Base-by-base conservation (phyloP, 53 echinoderm and acorn worm genomes). In the Temnopleurus reevesii region DNA sequence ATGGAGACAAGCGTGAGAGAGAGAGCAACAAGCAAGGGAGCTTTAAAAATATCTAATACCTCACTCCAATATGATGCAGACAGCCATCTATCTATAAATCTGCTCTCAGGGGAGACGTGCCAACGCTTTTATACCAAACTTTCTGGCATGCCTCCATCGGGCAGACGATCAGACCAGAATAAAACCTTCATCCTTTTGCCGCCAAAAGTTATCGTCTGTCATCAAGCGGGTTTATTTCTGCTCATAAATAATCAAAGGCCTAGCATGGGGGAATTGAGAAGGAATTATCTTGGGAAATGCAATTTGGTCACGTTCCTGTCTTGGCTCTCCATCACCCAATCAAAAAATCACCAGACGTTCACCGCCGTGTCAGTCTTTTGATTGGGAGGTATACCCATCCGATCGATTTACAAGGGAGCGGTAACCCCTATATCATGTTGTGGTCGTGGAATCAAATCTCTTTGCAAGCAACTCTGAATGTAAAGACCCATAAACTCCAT, bases 201-300 rank as follows among this genome's bases (percentile, higher is more conserved):
- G 79, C 79, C 83, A 83, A 83, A 82, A 83, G 83, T 55, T 55
- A 33, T 56, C 35, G 61, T 59, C 85, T 85, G 85, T 85, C 85
- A 85, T 60, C 85, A 21, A 9, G 59, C 17, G 21, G 59, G 61
- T 59, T 59, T 55, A 55, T 55, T 35, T 83, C 55, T 55, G 83
- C 6, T 83, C 83, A 43, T 85, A 60, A 59, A 85, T 59, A 85
- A 61, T 59, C 44, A 46, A 23, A 60, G 85, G 85, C 59, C 45
- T 60, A 59, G 85, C 60, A 85, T 61, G 63, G 85, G 85, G 85
- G 59, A 85, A 59, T 71, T 33, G 46, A 60, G 55, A 81, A 8
- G 60, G 60, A 60, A 58, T 83, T 53, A 54, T 53, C 36, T 31
- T 30, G 21, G 41, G 47, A 83, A 83, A 83, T 83, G 56, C 53